These are phyloP conservation scores for Montipora capitata DNA, from an alignment of 92 coral and sea anemone species.

Conservation along the genomic window DNA sequence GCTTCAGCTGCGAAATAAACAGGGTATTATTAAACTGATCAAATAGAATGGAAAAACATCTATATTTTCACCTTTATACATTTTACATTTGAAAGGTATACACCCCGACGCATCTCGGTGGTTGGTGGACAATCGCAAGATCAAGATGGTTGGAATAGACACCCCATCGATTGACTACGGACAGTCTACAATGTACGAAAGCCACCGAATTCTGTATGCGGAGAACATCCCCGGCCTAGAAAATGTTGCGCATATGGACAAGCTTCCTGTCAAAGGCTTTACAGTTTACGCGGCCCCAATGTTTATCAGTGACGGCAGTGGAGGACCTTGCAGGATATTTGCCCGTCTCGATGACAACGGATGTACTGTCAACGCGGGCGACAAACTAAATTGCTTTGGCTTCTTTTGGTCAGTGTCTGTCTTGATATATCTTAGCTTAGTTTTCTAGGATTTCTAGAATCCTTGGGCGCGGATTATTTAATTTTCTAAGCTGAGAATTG, in stretches of 20 bases:
- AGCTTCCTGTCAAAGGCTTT: constrained; percentile 77
- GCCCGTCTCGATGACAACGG: constrained; percentile 58
- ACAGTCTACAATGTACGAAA: constrained; percentile 58
- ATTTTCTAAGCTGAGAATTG: too few relatives aligned
- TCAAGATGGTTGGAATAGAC: constrained; percentile 82
- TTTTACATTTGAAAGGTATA: constrained; percentile 22
- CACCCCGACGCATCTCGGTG: constrained; percentile 58
- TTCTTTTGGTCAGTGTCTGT: not conserved
- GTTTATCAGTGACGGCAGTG: constrained; percentile 78
- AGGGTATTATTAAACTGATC: too few relatives aligned
- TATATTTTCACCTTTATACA: not conserved
- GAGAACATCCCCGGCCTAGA: constrained; percentile 82
- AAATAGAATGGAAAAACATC: too few relatives aligned
- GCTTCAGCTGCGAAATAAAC: too few relatives aligned
- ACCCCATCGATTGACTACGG: constrained; percentile 88
- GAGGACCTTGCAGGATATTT: constrained; percentile 85
- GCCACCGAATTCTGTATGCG: constrained; percentile 66
- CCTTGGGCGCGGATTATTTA: too few relatives aligned
- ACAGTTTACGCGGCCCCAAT: constrained; percentile 86
- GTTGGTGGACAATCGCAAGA: constrained; percentile 69
- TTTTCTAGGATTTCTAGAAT: too few relatives aligned
- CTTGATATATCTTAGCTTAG: not conserved
- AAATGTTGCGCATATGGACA: constrained; percentile 86
- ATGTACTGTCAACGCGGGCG: not conserved
- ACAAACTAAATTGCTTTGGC: not conserved